phyloP scores from a whole-genome alignment of 2,797 vertebrate species.

The Oreochromis mossambicus region DNA sequence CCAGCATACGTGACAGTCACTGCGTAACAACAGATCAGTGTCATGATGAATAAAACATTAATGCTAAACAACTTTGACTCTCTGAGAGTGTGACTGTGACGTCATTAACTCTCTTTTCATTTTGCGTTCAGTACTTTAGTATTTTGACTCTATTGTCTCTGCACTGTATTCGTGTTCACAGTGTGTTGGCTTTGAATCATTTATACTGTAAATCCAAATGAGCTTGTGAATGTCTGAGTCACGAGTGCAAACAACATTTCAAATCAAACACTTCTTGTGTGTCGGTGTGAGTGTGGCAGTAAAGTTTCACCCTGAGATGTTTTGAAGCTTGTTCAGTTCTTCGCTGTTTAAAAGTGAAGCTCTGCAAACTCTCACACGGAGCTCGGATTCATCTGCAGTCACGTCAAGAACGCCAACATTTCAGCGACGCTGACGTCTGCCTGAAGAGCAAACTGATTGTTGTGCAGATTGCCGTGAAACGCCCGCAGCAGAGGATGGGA shows the following conservation, averaged over 20 bases:
- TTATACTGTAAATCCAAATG: neutral
- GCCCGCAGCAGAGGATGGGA: neutral
- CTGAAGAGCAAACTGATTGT: neutral
- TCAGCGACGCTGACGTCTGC: neutral
- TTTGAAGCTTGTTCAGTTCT: neutral
- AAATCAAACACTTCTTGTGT: neutral
- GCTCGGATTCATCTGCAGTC: neutral
- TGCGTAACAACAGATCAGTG: neutral
- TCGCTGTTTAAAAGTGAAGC: neutral
- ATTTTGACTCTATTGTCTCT: neutral
- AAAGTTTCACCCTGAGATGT: neutral
- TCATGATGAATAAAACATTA: neutral
- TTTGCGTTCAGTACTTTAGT: neutral
- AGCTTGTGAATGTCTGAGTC: neutral
- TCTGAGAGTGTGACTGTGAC: neutral
- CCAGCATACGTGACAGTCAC: neutral
- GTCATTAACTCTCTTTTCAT: neutral
- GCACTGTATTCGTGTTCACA: neutral
- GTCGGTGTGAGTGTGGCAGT: rapidly evolving
- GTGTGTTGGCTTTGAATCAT: neutral
- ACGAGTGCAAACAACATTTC: neutral
- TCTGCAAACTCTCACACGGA: neutral
- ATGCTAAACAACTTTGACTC: neutral
- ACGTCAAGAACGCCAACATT: neutral
- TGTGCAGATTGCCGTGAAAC: neutral